These are phyloP conservation scores for Hylaea fasciaria DNA, from an alignment of 2,888 invertebrate species.

Conservation along the genomic window DNA sequence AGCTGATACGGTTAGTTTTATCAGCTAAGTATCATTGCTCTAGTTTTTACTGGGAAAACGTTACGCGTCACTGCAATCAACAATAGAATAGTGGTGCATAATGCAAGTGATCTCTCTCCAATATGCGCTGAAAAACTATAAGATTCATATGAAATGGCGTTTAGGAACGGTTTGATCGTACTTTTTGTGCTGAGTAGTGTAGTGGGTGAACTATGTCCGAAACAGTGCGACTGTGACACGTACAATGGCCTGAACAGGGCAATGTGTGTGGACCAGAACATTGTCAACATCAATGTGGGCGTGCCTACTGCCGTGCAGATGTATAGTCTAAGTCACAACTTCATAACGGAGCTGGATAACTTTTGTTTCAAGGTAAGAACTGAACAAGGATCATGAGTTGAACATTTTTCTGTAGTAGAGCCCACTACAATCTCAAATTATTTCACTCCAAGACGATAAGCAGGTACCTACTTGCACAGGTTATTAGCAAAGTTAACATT, in stretches of 20 bases:
- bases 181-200: slow-evolving; percentile 40
- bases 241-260: slow-evolving; percentile 79
- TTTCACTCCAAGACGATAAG: too few relatives aligned
- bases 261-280: slow-evolving; percentile 83
- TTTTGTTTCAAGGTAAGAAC: slow-evolving; percentile 85
- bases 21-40: slow-evolving; percentile 68
- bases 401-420: not conserved
- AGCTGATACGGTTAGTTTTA: slow-evolving; percentile 67
- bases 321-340: slow-evolving; percentile 86
- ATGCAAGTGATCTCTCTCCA: slow-evolving; percentile 54
- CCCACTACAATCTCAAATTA: too few relatives aligned
- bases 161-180: slow-evolving; percentile 50
- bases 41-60: slow-evolving; percentile 59
- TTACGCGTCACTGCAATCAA: slow-evolving; percentile 54
- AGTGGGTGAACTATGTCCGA: slow-evolving; percentile 73
- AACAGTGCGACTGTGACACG: slow-evolving; percentile 83
- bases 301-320: slow-evolving; percentile 85
- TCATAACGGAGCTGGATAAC: slow-evolving; percentile 85
- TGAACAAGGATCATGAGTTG: not conserved
- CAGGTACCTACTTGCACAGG: too few relatives aligned
- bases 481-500: too few relatives aligned
- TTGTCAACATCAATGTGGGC: slow-evolving; percentile 85
- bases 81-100: slow-evolving; percentile 51
- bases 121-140: slow-evolving; percentile 8
- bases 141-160: slow-evolving; percentile 61